Evolutionary conservation across 2,797 vertebrate species (phyloP).

Genomic region (Champsocephalus gunnari): DNA sequence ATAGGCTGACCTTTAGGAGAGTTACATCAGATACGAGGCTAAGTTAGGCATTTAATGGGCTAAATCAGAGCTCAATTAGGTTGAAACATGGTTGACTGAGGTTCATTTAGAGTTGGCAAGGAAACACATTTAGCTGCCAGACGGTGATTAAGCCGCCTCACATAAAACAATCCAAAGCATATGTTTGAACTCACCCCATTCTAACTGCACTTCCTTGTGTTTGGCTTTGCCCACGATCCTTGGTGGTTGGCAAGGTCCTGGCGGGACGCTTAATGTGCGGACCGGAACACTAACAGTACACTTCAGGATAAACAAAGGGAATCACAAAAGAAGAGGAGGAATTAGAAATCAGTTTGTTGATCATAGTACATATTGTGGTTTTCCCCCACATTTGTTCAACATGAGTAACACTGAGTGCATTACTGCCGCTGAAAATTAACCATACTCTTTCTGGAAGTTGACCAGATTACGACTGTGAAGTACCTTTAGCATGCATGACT

Average conservation of each 20-base stretch:
- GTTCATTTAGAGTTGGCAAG: slow-evolving; percentile 45
- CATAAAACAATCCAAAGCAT: neutral
- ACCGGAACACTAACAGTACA: slow-evolving; percentile 92
- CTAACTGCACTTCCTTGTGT: slow-evolving; percentile 95
- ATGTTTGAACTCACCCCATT: slow-evolving; percentile 91
- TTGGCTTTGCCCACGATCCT: slow-evolving; percentile 92
- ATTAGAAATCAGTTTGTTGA: slow-evolving; percentile 10
- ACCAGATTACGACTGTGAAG: neutral
- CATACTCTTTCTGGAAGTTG: neutral
- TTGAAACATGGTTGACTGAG: slow-evolving; percentile 51
- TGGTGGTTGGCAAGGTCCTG: slow-evolving; percentile 91
- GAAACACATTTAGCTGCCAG: slow-evolving; percentile 41
- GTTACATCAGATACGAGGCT: slow-evolving; percentile 55
- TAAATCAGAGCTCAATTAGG: slow-evolving; percentile 63
- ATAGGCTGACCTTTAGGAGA: slow-evolving; percentile 60
- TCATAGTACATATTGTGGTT: neutral
- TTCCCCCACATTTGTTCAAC: neutral
- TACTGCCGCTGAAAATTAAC: neutral
- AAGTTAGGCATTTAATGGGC: slow-evolving; percentile 59
- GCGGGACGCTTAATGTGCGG: slow-evolving; percentile 91
- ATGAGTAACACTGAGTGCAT: neutral
- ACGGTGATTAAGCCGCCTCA: slow-evolving; percentile 43
- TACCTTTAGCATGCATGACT: neutral
- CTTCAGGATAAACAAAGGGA: slow-evolving; percentile 72
- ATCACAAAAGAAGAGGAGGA: slow-evolving; percentile 21